Conservation (phyloP, 1,140 invertebrate genomes). For the Tetramorium simillimum region DNA sequence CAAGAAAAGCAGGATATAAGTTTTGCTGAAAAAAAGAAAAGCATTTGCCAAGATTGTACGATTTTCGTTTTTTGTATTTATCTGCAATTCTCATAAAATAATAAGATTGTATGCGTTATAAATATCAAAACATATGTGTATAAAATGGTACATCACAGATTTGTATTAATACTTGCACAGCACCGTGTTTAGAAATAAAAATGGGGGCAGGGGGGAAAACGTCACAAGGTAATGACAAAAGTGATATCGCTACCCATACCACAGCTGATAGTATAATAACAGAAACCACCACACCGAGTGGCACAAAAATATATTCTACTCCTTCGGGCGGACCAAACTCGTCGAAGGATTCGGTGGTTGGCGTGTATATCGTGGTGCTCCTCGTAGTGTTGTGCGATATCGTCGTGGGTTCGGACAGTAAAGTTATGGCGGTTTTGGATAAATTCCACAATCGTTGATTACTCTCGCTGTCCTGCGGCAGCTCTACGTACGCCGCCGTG, state of each 20-base stretch:
- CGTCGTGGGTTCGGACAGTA: slow-evolving; percentile 54
- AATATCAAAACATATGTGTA: background rate
- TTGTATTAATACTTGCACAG: background rate
- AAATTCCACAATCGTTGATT: slow-evolving; percentile 65
- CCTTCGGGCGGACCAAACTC: slow-evolving; percentile 84
- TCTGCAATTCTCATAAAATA: background rate
- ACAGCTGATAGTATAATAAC: slow-evolving; percentile 84
- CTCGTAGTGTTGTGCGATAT: slow-evolving; percentile 59
- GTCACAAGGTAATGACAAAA: slow-evolving; percentile 60
- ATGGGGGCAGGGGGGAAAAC: slow-evolving; percentile 26
- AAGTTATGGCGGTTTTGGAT: slow-evolving; percentile 61
- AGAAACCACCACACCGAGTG: slow-evolving; percentile 84
- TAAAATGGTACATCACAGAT: background rate
- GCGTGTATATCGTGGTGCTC: slow-evolving; percentile 56
- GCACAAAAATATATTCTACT: slow-evolving; percentile 85
- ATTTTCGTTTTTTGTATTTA: background rate
- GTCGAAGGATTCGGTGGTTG: slow-evolving; percentile 79
- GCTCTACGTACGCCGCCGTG: slow-evolving; percentile 29
- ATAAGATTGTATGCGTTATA: background rate
- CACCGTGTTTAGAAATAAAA: slow-evolving; percentile 24
- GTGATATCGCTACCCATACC: slow-evolving; percentile 80
- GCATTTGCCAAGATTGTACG: background rate
- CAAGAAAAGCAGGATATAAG: slow-evolving; percentile 46
- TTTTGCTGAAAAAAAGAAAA: slow-evolving; percentile 20
- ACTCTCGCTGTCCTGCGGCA: slow-evolving; percentile 51